Evolutionary conservation across 2,797 vertebrate species (phyloP).

Genomic region (Galagoides demidoff): DNA sequence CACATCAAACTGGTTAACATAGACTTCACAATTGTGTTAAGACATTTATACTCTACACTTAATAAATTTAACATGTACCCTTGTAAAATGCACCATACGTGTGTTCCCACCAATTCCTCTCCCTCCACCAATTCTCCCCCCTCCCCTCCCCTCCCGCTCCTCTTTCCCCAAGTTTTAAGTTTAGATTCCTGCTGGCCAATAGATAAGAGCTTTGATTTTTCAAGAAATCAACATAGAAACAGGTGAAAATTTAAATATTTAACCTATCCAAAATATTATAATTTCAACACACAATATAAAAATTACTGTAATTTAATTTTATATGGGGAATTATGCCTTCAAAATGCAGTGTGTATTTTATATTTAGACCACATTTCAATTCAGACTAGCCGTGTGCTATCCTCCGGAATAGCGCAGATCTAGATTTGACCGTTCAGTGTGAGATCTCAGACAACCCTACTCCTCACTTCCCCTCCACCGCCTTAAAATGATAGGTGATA

Average conservation of each 20-base stretch:
- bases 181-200: background rate
- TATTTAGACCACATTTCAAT: background rate
- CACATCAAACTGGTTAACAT: background rate
- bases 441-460: background rate
- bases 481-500: background rate
- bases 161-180: background rate
- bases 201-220: background rate
- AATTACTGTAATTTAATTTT: background rate
- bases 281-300: conserved; percentile 12
- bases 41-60: too few relatives aligned
- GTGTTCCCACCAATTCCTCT: too few relatives aligned
- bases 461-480: background rate
- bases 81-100: too few relatives aligned
- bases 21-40: too few relatives aligned
- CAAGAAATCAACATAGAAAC: background rate
- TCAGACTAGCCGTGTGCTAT: background rate
- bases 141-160: too few relatives aligned
- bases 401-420: background rate
- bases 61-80: too few relatives aligned
- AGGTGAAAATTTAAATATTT: background rate
- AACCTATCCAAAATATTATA: background rate
- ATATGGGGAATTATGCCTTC: background rate
- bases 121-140: too few relatives aligned
- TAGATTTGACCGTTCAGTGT: background rate
- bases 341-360: background rate